Evolutionary conservation across 35 echinoderm and acorn worm species (phyloP).

Genomic region (Strongylocentrotus purpuratus): DNA sequence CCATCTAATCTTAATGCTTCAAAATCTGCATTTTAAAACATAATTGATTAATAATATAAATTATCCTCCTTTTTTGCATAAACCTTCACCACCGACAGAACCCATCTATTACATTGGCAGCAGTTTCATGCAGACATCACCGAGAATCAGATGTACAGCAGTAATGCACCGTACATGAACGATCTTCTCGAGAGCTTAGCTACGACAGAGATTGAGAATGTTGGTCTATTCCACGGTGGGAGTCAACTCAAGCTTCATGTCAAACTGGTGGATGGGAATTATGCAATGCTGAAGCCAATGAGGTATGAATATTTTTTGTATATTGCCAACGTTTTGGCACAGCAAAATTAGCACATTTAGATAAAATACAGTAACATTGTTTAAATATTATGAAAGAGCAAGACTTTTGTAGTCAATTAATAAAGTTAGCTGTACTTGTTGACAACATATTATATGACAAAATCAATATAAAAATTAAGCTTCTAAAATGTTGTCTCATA

Average conservation of each 20-base stretch:
- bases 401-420: too few relatives aligned
- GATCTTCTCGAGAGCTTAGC: constrained; percentile 62
- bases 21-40: neutral
- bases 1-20: too few relatives aligned
- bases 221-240: constrained; percentile 61
- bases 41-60: neutral
- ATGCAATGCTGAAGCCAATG: constrained; percentile 82
- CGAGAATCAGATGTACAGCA: constrained; percentile 68
- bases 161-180: constrained; percentile 59
- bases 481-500: too few relatives aligned
- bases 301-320: constrained; percentile 41
- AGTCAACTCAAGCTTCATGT: constrained; percentile 79
- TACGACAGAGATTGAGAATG: constrained; percentile 51
- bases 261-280: constrained; percentile 70
- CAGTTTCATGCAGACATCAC: constrained; percentile 60
- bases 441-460: too few relatives aligned
- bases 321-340: too few relatives aligned
- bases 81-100: neutral
- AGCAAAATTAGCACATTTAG: too few relatives aligned
- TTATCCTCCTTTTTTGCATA: neutral
- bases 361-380: too few relatives aligned
- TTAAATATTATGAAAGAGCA: too few relatives aligned
- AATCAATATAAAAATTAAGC: too few relatives aligned
- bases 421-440: too few relatives aligned
- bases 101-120: constrained; percentile 52